Conservation (phyloP, 2,797 vertebrate genomes). For the Acanthornis magna region DNA sequence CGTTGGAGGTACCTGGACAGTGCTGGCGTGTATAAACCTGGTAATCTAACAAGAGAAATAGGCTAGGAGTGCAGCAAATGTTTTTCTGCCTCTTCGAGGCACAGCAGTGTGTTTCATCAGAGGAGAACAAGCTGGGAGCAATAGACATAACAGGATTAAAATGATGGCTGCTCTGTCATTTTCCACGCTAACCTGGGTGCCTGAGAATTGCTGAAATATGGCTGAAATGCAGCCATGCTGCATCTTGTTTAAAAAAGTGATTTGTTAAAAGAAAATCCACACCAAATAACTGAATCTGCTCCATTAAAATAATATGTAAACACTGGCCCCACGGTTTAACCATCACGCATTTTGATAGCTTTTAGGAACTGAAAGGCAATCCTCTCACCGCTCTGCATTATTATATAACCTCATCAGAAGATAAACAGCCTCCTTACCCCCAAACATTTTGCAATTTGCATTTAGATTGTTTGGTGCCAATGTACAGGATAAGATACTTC, state of each 20-base stretch:
- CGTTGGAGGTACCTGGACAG: background rate
- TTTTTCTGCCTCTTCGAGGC: background rate
- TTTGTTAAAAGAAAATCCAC: background rate
- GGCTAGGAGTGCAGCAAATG: background rate
- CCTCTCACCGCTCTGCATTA: background rate
- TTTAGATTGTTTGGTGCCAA: conserved; percentile 80
- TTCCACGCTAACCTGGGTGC: background rate
- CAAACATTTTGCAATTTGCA: conserved; percentile 81
- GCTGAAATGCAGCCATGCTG: background rate
- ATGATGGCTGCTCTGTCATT: conserved; percentile 35
- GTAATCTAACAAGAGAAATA: background rate
- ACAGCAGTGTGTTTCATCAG: background rate
- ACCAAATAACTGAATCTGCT: background rate
- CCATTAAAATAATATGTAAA: conserved; percentile 38
- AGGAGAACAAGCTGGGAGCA: conserved; percentile 21
- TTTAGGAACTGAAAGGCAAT: conserved; percentile 52
- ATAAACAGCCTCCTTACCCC: conserved; percentile 40
- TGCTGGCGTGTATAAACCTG: background rate
- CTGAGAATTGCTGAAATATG: background rate
- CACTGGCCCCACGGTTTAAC: background rate
- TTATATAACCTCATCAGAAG: conserved; percentile 54
- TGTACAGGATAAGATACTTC: conserved; percentile 66
- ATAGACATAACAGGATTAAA: conserved; percentile 46
- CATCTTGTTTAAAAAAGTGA: conserved; percentile 11
- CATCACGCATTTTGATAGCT: conserved; percentile 38